These are phyloP conservation scores for Capitulum mitella DNA, from an alignment of 2,888 invertebrate genomes.

Conservation along the genomic window DNA sequence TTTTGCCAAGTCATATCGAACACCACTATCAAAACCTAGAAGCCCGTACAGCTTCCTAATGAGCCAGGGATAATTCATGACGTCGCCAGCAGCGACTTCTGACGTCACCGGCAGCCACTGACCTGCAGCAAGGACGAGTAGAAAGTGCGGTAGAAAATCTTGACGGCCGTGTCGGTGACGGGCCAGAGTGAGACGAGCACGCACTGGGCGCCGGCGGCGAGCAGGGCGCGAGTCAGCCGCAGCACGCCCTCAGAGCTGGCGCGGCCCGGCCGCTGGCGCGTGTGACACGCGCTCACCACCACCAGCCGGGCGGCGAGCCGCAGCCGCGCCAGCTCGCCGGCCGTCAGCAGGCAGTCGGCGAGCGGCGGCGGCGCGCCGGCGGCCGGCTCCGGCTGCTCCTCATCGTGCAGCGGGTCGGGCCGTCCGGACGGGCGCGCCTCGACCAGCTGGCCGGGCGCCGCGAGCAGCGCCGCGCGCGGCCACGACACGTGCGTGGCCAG, in stretches of 20 bases:
- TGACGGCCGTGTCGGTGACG: constrained; percentile 88
- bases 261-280: constrained; percentile 52
- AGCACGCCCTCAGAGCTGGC: constrained; percentile 65
- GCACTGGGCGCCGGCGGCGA: constrained; percentile 85
- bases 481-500: constrained; percentile 88
- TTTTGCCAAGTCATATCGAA: too few species aligned
- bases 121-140: constrained; percentile 84
- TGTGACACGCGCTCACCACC: constrained; percentile 57
- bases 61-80: too few species aligned
- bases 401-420: constrained; percentile 37
- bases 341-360: constrained; percentile 76
- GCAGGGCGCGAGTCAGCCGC: constrained; percentile 62
- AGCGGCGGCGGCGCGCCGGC: constrained; percentile 69
- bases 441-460: constrained; percentile 57
- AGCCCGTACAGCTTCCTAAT: too few species aligned
- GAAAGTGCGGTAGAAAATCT: constrained; percentile 77
- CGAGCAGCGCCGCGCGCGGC: constrained; percentile 80
- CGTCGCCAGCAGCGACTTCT: too few species aligned
- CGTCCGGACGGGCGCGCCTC: constrained; percentile 34
- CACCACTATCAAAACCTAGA: too few species aligned
- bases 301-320: constrained; percentile 79
- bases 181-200: constrained; percentile 92
- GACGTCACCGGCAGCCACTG: too few species aligned
- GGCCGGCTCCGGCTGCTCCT: constrained; percentile 40
- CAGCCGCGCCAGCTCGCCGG: constrained; percentile 73